Evolutionary conservation across 2,888 invertebrate species (phyloP).

Genomic region (Ophioninae sp.): DNA sequence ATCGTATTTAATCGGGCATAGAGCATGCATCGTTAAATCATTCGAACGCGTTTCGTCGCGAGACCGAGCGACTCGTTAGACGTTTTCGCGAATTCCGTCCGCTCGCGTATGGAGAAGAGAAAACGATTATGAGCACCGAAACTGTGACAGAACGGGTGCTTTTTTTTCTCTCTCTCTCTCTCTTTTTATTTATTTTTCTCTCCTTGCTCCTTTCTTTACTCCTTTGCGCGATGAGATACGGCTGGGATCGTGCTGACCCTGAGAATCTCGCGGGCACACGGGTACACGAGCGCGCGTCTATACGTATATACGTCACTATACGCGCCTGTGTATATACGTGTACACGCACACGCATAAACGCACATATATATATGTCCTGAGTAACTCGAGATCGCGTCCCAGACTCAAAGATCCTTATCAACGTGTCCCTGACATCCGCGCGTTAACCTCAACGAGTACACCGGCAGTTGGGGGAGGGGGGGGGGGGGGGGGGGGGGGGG

Average conservation of each 20-base stretch:
- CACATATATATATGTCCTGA: slow-evolving; percentile 16
- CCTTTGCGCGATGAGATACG: slow-evolving; percentile 26
- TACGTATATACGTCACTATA: background rate
- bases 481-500: background rate
- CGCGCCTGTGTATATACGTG: background rate
- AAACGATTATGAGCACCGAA: slow-evolving; percentile 8
- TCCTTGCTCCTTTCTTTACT: slow-evolving; percentile 11
- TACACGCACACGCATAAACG: slow-evolving; percentile 6
- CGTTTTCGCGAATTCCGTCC: background rate
- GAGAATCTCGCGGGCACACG: slow-evolving; percentile 34
- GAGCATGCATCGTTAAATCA: slow-evolving; percentile 51
- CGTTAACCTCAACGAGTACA: slow-evolving; percentile 68
- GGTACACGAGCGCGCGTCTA: background rate
- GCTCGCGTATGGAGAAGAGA: background rate
- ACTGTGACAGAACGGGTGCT: background rate
- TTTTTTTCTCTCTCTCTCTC: background rate
- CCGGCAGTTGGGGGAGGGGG: background rate
- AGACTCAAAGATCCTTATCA: slow-evolving; percentile 72
- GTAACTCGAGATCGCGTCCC: slow-evolving; percentile 61
- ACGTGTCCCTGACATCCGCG: slow-evolving; percentile 73
- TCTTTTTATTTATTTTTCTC: slow-evolving; percentile 22
- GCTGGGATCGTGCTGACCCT: slow-evolving; percentile 37
- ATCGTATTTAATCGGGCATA: slow-evolving; percentile 57
- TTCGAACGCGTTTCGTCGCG: slow-evolving; percentile 39
- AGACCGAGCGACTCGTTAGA: slow-evolving; percentile 6